Base-by-base conservation (phyloP, 1,140 invertebrate species). In the Trialeurodes vaporariorum region DNA sequence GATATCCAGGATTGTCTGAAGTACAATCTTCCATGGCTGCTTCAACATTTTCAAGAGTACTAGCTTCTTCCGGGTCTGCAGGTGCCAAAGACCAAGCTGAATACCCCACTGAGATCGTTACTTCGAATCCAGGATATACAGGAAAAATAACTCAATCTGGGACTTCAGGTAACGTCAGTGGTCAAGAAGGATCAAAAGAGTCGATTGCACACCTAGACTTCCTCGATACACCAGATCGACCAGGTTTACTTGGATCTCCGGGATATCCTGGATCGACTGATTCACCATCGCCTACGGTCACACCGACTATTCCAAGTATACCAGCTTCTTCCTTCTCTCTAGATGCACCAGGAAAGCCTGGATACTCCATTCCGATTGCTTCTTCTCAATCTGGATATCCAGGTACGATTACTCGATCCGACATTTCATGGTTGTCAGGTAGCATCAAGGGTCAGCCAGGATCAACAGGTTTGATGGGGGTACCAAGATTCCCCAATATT, bases 361-460 rank as follows among this genome's bases (percentile, higher is more conserved):
- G 61, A 27, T 63, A 34, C 23, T 13, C n/a, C n/a, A n/a, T n/a
- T n/a, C n/a, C n/a, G n/a, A 75, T 49, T 78, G 79, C 63, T 74
- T 73, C n/a, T 75, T 69, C 13, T 78, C 79, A 25, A 69, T 73
- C 34, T 49, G 34, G 34, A 5, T 49, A 49, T 17, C 34, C 34
- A 49, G 34, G 34, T 49, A 17, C 5, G 17, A 49, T 49, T 49
- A 17, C n/a, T n/a, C n/a, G n/a, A n/a, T n/a, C n/a, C n/a, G n/a
- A n/a, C n/a, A n/a, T n/a, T n/a, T n/a, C n/a, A n/a, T n/a, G n/a
- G n/a, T n/a, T n/a, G n/a, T n/a, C n/a, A n/a, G n/a, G n/a, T n/a
- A n/a, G n/a, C n/a, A n/a, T n/a, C n/a, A n/a, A n/a, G n/a, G n/a
- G n/a, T n/a, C n/a, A n/a, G n/a, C n/a, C n/a, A n/a, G n/a, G n/a